Evolutionary conservation across 2,797 vertebrate species (phyloP), one percentile per base, ranked within the genome.

Genomic region (Sparus aurata): DNA sequence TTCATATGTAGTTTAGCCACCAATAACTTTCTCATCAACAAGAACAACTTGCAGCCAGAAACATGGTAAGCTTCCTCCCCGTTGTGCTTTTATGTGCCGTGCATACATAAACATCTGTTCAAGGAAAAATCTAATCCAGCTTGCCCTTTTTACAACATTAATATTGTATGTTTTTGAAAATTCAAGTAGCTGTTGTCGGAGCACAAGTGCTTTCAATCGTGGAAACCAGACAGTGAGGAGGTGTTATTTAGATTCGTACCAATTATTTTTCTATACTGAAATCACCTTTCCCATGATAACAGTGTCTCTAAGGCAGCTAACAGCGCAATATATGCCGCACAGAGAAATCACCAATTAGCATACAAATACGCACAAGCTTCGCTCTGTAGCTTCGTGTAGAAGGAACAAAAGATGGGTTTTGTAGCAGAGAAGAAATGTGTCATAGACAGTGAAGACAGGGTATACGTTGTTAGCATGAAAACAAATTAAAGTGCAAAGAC

Each of bases 321-420:
- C 75, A 22, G 47, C 1, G 57, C 49, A 25, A 62, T 59, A 23
- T 52, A 80, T 38, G 65, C 62, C 13, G 22, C 60, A 73, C 11
- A 11, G 41, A 77, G 67, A 89, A 86, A 84, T 76, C 69, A 57
- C 72, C 86, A 91, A 92, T 91, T 92, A 92, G 78, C 74, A 85
- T 74, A 85, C 53, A 86, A 76, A 83, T 84, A 69, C 54, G 46
- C 25, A 62, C 12, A 68, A 64, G 73, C 74, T 82, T 84, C 45
- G 55, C 49, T 82, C 61, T 54, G 75, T 20, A 69, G 66, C 60
- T 79, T 50, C 30, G 6, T 64, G 71, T 75, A 52, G 60, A 60
- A 85, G 85, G 79, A 87, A 43, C 25, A 65, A n/a, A 54, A 55
- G 52, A 65, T 52, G 30, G 23, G n/a, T 71, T 75, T 65, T 49